Percentiles rank a stretch among this genome's conserved stretches.
Evolutionary conservation across 2,888 invertebrate species (phyloP).

Genomic region (Hypselothyrea guttata): DNA sequence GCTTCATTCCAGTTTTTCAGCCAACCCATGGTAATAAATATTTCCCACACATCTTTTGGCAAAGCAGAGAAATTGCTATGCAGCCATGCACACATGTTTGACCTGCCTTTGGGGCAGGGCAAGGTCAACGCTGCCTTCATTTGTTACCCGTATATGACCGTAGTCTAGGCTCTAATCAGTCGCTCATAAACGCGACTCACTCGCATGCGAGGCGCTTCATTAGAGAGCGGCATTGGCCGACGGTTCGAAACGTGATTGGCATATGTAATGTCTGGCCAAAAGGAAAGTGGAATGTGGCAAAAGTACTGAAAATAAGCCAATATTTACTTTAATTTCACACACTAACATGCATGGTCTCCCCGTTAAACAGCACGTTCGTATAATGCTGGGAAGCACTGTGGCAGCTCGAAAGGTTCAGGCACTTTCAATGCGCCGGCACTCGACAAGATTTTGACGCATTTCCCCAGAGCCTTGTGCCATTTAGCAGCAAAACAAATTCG

Average conservation of each 20-base stretch:
- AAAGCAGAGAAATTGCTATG: conserved; percentile 20
- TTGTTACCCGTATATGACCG: conserved; percentile 17
- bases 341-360: conserved; percentile 47
- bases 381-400: conserved; percentile 16
- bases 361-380: conserved; percentile 16
- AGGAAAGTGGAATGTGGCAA: neutral
- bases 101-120: conserved; percentile 5
- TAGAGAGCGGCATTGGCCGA: too few relatives aligned
- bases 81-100: conserved; percentile 10
- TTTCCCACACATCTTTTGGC: neutral
- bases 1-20: too few relatives aligned
- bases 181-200: conserved; percentile 34
- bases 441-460: conserved; percentile 74
- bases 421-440: conserved; percentile 58
- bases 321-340: conserved; percentile 56
- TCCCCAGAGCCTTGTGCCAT: conserved; percentile 76
- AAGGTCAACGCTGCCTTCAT: conserved; percentile 39
- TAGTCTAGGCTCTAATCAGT: conserved; percentile 13
- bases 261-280: conserved; percentile 35
- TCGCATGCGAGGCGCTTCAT: conserved; percentile 48
- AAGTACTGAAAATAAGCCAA: conserved; percentile 48
- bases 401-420: conserved; percentile 16
- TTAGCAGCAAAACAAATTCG: conserved; percentile 75
- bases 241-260: conserved; percentile 56
- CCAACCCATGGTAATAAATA: conserved; percentile 6